phyloP scores from a whole-genome alignment of 2,888 invertebrate genomes.

The Neocrepidodera transversa region DNA sequence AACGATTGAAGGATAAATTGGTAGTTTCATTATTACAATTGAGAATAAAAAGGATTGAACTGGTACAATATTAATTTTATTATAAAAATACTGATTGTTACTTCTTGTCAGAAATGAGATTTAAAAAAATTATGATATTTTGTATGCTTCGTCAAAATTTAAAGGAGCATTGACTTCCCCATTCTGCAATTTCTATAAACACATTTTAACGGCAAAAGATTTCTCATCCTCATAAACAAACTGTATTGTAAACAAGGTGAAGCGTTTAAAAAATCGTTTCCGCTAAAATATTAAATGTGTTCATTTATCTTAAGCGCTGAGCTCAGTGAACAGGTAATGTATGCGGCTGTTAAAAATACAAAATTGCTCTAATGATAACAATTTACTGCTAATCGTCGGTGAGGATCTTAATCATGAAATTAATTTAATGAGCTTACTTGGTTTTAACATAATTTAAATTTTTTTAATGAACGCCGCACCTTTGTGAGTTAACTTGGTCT shows the following conservation, averaged over 20 bases:
- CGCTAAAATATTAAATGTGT: constrained; percentile 53
- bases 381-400: constrained; percentile 62
- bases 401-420: constrained; percentile 61
- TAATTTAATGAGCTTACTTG: constrained; percentile 60
- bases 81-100: too few relatives aligned
- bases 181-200: too few relatives aligned
- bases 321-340: constrained; percentile 61
- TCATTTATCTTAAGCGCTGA: constrained; percentile 57
- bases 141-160: too few relatives aligned
- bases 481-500: too few relatives aligned
- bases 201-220: constrained; percentile 9
- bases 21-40: too few relatives aligned
- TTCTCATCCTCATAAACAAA: constrained; percentile 1
- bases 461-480: constrained; percentile 34
- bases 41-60: too few relatives aligned
- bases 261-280: constrained; percentile 57
- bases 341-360: constrained; percentile 63
- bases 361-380: constrained; percentile 63
- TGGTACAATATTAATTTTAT: too few relatives aligned
- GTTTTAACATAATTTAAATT: constrained; percentile 56
- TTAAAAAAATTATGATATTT: too few relatives aligned
- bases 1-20: not conserved
- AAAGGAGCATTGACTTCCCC: too few relatives aligned
- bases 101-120: too few relatives aligned
- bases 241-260: constrained; percentile 50